phyloP scores from a whole-genome alignment of 2,113 vertebrate genomes.

The Epinephelus moara region DNA sequence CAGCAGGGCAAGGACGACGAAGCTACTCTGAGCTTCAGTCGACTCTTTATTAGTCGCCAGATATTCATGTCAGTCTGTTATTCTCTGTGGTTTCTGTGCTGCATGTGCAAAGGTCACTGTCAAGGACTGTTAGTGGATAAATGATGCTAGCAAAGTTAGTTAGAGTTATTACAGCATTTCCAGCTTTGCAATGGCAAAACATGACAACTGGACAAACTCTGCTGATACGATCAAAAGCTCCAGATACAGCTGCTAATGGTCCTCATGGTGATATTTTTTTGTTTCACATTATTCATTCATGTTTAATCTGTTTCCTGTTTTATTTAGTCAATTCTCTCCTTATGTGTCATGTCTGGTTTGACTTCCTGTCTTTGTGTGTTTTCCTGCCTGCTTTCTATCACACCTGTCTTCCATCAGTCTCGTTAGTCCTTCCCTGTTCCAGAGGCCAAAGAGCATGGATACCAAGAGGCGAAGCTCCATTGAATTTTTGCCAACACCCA shows the following conservation, averaged over 20 bases:
- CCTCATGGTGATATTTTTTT: background rate
- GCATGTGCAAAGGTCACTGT: background rate
- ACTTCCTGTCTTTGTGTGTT: no score
- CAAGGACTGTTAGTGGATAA: conserved; percentile 15
- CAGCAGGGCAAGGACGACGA: background rate
- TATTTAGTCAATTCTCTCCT: no score
- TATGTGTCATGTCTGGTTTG: no score
- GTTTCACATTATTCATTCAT: no score
- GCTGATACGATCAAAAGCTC: background rate
- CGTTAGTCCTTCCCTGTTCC: no score
- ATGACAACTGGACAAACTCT: background rate
- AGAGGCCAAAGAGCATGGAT: no score
- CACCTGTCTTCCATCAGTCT: no score
- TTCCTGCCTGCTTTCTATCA: no score
- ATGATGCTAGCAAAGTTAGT: background rate
- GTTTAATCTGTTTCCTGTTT: no score
- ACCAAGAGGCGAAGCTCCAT: no score
- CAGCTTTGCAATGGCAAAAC: background rate
- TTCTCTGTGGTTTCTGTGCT: background rate
- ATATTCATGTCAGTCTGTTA: conserved; percentile 15
- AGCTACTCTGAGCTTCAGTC: conserved; percentile 15
- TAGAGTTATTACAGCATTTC: no score
- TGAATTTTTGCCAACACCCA: no score
- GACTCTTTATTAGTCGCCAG: background rate
- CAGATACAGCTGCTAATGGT: background rate